Base-by-base conservation (phyloP, 1,140 invertebrate species). In the Chrysoperla carnea region DNA sequence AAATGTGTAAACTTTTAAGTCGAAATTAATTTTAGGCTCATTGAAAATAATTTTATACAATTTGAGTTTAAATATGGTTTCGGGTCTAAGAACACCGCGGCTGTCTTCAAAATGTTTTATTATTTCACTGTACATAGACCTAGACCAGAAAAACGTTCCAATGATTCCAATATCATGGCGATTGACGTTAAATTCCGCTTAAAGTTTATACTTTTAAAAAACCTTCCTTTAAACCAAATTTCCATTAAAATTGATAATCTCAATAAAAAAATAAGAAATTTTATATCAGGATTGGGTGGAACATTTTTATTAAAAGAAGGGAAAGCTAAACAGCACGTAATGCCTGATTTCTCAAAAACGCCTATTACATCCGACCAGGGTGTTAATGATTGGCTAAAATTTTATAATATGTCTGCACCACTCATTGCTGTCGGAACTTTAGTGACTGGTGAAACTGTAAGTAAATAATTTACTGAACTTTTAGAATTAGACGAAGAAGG, bases 301-400 rank as follows among this genome's bases (percentile, higher is more conserved):
- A 72, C 78, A 29, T 95, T 96, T 61, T 44, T 91, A 11, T 60
- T 96, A 37, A 77, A 77, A 50, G 69, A 77, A 48, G 90, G 91
- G 1, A 79, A 78, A 57, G 83, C 76, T 0, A 86, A 87, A 54
- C 76, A 88, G 54, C 93, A 97, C 59, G 77, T 97, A 42, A 96
- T 96, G 92, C 79, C 84, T 36, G 85, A 93, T 59, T 96, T 95
- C 64, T 84, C 85, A 3, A 61, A 64, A 42, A 70, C 59, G 8
- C 81, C 88, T 1, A 55, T 96, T 14, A 68, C 70, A 38, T 73
- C 62, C 29, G 75, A 88, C 47, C 67, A 72, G 11, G 75, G 84
- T 48, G 66, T 95, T 3, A 78, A 91, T 56, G 61, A 78, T 31
- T 97, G 92, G 92, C 64, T 97, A n/a, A 76, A 80, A 55, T 96